Base-by-base conservation (phyloP, 2,797 vertebrate genomes). In the Alosa sapidissima region DNA sequence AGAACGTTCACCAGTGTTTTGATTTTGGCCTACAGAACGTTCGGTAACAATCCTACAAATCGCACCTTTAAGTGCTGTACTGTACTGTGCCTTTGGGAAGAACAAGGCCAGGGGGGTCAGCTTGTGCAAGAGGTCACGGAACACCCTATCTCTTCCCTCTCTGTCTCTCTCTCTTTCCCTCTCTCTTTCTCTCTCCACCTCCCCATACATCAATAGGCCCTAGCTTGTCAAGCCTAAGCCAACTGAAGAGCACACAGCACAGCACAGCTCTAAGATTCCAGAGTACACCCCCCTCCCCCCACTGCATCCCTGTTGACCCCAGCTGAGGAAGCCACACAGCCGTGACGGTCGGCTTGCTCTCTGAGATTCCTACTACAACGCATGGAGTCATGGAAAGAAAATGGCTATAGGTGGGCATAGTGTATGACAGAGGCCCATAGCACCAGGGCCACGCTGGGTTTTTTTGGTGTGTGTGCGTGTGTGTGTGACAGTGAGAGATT, bases 61-160 rank as follows among this genome's bases (percentile, higher is more conserved):
- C n/a, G n/a, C n/a, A n/a, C n/a, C n/a, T n/a, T n/a, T n/a, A n/a
- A n/a, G n/a, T n/a, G n/a, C n/a, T n/a, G n/a, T n/a, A n/a, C n/a
- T n/a, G n/a, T 21, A 49, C 81, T 55, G 78, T 82, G 84, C 65
- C 88, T 89, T 89, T 82, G 83, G 86, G 83, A 89, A 87, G 85
- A 51, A 72, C 75, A 83, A 75, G 84, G 86, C 49, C 83, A 86
- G 36, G 6, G 78, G 45, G 83, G 54, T 89, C 82, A 81, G 85
- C 49, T 82, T 75, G 52, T 83, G 81, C 60, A 82, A 85, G 75
- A 89, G 93, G 91, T 92, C 92, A 94, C 91, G 88, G 86, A 87
- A 89, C 90, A 87, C 89, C 45, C 82, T 89, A 92, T 91, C 90
- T 92, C 92, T 90, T 86, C 83, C 33, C 85, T 84, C 75, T 82